Conservation (phyloP, 1,140 invertebrate species). For the Macrosteles quadrilineatus region DNA sequence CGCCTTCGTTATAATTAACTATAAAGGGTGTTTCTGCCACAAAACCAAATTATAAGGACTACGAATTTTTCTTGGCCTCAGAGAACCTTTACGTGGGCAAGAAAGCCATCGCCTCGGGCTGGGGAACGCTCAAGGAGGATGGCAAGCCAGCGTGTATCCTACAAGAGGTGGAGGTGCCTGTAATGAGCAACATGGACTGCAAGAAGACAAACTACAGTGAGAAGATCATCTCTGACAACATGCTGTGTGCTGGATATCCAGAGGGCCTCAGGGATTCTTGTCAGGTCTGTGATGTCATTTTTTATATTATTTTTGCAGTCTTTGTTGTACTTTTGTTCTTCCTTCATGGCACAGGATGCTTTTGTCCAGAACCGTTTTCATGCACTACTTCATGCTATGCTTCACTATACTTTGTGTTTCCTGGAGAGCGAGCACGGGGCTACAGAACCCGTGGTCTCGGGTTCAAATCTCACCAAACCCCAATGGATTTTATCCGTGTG, state of each 20-base stretch:
- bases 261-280: conserved; percentile 79
- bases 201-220: conserved; percentile 70
- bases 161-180: conserved; percentile 80
- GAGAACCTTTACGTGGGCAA: conserved; percentile 67
- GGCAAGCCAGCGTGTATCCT: conserved; percentile 78
- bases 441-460: too few relatives aligned
- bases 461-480: too few relatives aligned
- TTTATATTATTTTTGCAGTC: too few relatives aligned
- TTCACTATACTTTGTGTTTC: too few relatives aligned
- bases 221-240: conserved; percentile 81
- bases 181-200: conserved; percentile 75
- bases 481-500: too few relatives aligned
- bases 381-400: not conserved
- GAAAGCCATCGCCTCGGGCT: conserved; percentile 74
- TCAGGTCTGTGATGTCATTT: conserved; percentile 65
- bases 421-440: too few relatives aligned
- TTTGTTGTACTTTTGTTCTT: too few relatives aligned
- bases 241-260: conserved; percentile 82
- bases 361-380: not conserved
- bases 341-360: too few relatives aligned
- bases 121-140: conserved; percentile 80
- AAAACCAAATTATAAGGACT: too few relatives aligned
- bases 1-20: too few relatives aligned
- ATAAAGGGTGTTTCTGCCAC: too few relatives aligned
- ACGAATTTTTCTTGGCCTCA: too few relatives aligned